phyloP scores from a whole-genome alignment of 2,113 vertebrate species.

The Bubo scandiacus region DNA sequence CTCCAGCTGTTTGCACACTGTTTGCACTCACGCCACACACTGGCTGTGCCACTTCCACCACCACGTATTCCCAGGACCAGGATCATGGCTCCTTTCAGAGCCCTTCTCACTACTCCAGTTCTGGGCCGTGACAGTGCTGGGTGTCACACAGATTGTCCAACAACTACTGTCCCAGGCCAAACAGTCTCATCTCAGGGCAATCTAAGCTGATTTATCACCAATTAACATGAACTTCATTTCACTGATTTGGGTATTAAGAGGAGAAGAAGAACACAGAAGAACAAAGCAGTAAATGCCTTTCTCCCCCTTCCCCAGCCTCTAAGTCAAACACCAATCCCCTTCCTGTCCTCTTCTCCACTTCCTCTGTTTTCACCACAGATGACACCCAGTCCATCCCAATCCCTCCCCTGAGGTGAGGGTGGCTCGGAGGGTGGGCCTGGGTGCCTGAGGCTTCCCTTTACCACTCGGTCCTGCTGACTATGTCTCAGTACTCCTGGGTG shows the following conservation, averaged over 20 bases:
- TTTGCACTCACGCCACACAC: background rate
- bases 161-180: background rate
- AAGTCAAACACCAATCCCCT: background rate
- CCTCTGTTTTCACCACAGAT: background rate
- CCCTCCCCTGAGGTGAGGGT: background rate
- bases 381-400: background rate
- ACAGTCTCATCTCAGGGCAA: background rate
- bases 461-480: background rate
- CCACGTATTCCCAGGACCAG: accelerated
- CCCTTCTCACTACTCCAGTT: background rate
- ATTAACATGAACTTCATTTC: background rate
- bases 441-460: background rate
- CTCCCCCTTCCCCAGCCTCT: background rate
- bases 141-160: background rate
- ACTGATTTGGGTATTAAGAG: background rate
- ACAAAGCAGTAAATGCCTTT: background rate
- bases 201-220: background rate
- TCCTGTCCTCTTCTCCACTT: background rate
- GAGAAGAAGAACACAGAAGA: background rate
- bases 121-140: background rate
- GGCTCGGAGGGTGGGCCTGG: accelerated
- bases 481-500: background rate
- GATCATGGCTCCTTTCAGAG: background rate
- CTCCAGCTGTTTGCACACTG: background rate
- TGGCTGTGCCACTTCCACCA: background rate